Evolutionary conservation across 2,113 vertebrate genomes (phyloP).

Genomic region (Hepsetus odoe): DNA sequence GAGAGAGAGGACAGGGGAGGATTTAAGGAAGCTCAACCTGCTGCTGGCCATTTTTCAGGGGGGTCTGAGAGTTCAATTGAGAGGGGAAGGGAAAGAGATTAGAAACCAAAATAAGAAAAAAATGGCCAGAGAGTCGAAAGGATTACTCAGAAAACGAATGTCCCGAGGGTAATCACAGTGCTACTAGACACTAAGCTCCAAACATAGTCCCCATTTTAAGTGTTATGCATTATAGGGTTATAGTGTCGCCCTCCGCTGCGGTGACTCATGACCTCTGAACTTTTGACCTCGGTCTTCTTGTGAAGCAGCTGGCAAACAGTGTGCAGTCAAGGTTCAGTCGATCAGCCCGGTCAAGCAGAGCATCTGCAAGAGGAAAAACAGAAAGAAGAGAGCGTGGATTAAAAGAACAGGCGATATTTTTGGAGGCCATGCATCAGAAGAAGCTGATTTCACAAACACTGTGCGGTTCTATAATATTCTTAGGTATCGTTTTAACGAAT

Average conservation of each 20-base stretch:
- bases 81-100: slow-evolving; percentile 39
- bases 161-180: slow-evolving; percentile 64
- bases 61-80: slow-evolving; percentile 43
- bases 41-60: slow-evolving; percentile 65
- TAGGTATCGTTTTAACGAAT: too few species aligned
- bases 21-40: slow-evolving; percentile 49
- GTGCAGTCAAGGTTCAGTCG: neutral
- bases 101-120: slow-evolving; percentile 44
- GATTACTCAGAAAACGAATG: slow-evolving; percentile 33
- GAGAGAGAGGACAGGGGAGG: slow-evolving; percentile 33
- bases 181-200: slow-evolving; percentile 51
- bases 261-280: slow-evolving; percentile 67
- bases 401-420: neutral
- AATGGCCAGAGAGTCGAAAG: slow-evolving; percentile 32
- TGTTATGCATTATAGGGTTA: slow-evolving; percentile 64
- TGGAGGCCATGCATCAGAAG: too few species aligned
- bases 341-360: neutral
- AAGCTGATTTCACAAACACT: too few species aligned
- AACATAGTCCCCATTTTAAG: slow-evolving; percentile 69
- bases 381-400: neutral
- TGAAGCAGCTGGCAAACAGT: neutral
- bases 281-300: slow-evolving; percentile 33
- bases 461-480: too few species aligned
- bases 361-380: slow-evolving; percentile 23
- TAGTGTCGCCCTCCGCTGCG: slow-evolving; percentile 57